Evolutionary conservation across 2,113 vertebrate species (phyloP).

Genomic region (Aegotheles bennettii): DNA sequence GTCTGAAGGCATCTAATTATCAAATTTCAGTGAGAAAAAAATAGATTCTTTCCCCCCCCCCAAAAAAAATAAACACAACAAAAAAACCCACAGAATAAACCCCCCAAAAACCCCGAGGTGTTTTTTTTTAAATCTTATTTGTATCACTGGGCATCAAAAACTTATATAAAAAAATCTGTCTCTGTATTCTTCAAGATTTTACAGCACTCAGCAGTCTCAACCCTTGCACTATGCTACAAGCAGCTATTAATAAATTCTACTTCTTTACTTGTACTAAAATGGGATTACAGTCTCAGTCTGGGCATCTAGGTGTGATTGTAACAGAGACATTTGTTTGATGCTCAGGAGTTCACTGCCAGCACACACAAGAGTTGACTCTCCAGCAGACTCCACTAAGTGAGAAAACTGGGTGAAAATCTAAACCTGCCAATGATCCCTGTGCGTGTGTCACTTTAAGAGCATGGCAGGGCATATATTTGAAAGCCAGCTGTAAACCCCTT

Average conservation of each 20-base stretch:
- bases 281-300: neutral
- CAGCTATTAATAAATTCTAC: neutral
- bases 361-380: neutral
- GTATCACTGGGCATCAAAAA: neutral
- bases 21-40: neutral
- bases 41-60: neutral
- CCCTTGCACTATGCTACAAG: neutral
- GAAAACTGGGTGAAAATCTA: neutral
- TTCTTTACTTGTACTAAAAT: neutral
- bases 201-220: neutral
- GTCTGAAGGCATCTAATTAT: neutral
- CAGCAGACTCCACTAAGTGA: neutral
- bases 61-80: too few relatives aligned
- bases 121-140: neutral
- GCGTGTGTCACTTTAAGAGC: conserved; percentile 19
- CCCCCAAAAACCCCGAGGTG: too few relatives aligned
- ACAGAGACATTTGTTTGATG: neutral
- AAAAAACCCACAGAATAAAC: too few relatives aligned
- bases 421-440: neutral
- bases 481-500: conserved; percentile 47
- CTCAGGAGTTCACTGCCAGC: neutral
- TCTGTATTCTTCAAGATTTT: neutral
- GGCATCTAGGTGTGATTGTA: neutral
- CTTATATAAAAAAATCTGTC: neutral
- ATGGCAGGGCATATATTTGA: conserved; percentile 27